Evolutionary conservation across 2,888 invertebrate species (phyloP), one percentile per base, ranked within the genome.

Genomic region (Xestia rhomboidea): DNA sequence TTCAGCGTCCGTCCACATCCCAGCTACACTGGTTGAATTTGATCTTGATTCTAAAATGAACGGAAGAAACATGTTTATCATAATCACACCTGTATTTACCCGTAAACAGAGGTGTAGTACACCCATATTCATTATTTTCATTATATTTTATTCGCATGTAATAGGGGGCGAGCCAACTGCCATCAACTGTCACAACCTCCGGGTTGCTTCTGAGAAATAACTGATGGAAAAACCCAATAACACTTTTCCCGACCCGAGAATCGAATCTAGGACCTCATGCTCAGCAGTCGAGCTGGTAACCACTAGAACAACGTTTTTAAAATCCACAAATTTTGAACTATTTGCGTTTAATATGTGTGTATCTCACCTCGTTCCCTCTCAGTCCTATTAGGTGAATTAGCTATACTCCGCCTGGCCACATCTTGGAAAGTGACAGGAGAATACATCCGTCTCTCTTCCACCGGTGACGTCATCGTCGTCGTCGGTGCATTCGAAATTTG

Each of bases 391-490:
- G 98, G 98, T 0, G 98, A 98, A 92, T 98, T 98, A 0, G 98
- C 98, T 79, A 98, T 97, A 89, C 98, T 98, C 74, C 98, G 95
- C n/a, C 98, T 95, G 0, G 98, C 98, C 0, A 98, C 98, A 91
- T 98, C 98, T 91, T 98, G 98, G 90, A 98, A 98, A 0, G 98
- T 98, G 30, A 98, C 98, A 0, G 98, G 98, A 0, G 98, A 98
- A 93, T 98, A 98, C 85, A 98, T 98, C 72, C 98, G 97, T 88
- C 98, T 97, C 77, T 98, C 98, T 88, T 98, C 98, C n/a, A 92
- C 93, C 0, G 96, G 96, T 82, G 96, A 96, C 83, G 92, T 95
- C 89, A 94, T 93, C 0, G 90, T 91, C 60, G 95, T 92, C 7
- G 84, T 75, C 3, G 89, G 84, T 0, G 76, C 60, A 72, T 81